phyloP scores from a whole-genome alignment of 2,113 vertebrate species.

The Uria aalge region DNA sequence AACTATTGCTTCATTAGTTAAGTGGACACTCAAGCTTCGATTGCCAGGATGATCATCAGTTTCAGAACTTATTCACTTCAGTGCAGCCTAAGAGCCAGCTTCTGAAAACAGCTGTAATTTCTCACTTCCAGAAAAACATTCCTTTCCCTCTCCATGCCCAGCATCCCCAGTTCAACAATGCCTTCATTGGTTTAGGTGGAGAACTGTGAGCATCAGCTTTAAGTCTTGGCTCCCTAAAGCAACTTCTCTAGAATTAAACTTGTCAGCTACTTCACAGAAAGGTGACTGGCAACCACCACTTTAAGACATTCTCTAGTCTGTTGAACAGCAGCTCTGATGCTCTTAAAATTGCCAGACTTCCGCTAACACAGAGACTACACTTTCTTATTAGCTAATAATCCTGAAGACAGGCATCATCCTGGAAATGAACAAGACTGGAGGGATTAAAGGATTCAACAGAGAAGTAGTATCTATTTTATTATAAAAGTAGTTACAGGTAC shows the following conservation, averaged over 20 bases:
- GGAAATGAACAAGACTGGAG: neutral
- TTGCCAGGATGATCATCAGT: neutral
- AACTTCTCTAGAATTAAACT: neutral
- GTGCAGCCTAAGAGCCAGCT: neutral
- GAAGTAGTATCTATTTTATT: neutral
- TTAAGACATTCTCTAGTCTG: neutral
- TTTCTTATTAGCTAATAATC: neutral
- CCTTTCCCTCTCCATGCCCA: neutral
- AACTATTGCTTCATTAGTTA: neutral
- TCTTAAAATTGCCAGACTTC: neutral
- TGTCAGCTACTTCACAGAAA: neutral
- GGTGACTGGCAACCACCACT: neutral
- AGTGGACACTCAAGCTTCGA: neutral
- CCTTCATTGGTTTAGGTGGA: neutral
- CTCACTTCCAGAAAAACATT: neutral
- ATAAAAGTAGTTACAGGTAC: neutral
- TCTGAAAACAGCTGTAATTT: neutral
- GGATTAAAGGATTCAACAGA: neutral
- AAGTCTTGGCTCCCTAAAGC: neutral
- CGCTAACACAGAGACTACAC: neutral
- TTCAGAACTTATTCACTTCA: neutral
- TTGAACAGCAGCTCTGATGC: neutral
- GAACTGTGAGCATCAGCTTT: neutral
- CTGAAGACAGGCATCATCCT: neutral
- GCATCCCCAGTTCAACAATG: neutral